Base-by-base conservation (phyloP, 2,797 vertebrate genomes). In the Ficedula albicollis region DNA sequence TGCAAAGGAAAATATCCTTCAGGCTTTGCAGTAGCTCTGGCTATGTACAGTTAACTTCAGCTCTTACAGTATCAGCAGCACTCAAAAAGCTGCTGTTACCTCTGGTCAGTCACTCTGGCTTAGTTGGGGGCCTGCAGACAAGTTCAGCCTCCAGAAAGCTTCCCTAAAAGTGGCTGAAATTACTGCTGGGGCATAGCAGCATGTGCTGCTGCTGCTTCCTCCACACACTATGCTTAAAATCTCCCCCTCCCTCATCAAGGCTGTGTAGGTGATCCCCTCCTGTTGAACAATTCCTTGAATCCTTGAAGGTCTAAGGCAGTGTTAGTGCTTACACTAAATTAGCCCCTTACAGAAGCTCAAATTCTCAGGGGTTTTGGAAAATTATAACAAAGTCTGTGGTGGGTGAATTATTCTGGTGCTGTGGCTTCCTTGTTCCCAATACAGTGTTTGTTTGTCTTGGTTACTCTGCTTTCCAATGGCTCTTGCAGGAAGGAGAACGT, bases 401-500 rank as follows among this genome's bases (percentile, higher is more conserved):
- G 51, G 8, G 32, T 51, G 54, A 79, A 27, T 77, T 36, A 3
- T 6, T 58, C 58, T 55, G 79, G 18, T 54, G 22, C 36, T 84
- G 51, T 36, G 68, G 52, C 21, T 70, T 70, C 20, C 48, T 41
- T 59, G 16, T 55, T 89, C 23, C 87, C 8, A 16, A 4, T 63
- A 2, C 58, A 26, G 7, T 44, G 34, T 72, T 80, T 72, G 58
- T 63, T 69, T 51, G 4, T 34, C 9, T 51, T 6, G 7, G 38
- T 84, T 58, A 26, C 39, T 60, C 62, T 41, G n/a, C 60, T 83
- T 56, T 49, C 34, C 41, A 63, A 49, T 23, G 44, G 18, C 77
- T 77, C n/a, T 77, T 34, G 39, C 98, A 99, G 99, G 96, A 99
- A 99, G 97, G 99, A 99, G 97, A 99, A 99, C 0, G 99, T 99